Evolutionary conservation across 1,140 invertebrate species (phyloP).

Genomic region (Tetramorium alpestre): DNA sequence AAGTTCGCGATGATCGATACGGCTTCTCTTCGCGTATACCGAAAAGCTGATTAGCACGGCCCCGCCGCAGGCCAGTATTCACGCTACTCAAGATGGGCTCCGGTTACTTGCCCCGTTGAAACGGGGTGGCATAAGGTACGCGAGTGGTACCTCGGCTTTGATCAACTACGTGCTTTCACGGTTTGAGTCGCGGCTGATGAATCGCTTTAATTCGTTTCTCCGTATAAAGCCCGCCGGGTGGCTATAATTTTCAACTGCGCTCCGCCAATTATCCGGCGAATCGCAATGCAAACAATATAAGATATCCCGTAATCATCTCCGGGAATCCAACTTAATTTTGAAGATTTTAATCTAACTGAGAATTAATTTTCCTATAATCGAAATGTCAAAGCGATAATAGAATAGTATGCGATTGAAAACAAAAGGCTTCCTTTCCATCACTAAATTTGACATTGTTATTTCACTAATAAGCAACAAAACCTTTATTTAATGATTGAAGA

Average conservation of each 20-base stretch:
- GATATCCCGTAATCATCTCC: not conserved
- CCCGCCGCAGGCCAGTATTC: conserved; percentile 60
- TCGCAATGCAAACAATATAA: conserved; percentile 39
- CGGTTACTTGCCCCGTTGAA: conserved; percentile 67
- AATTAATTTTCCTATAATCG: conserved; percentile 4
- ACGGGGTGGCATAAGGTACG: conserved; percentile 55
- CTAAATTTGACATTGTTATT: not conserved
- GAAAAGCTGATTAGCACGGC: conserved; percentile 70
- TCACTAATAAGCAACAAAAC: not conserved
- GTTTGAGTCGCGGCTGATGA: conserved; percentile 66
- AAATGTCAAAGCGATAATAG: not conserved
- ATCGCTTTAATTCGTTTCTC: conserved; percentile 68
- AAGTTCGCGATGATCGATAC: conserved; percentile 52
- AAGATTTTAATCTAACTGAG: not conserved
- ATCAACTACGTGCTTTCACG: conserved; percentile 71
- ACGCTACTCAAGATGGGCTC: conserved; percentile 71
- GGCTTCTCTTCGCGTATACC: conserved; percentile 37
- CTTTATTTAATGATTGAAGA: not conserved
- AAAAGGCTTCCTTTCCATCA: not conserved
- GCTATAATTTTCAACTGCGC: conserved; percentile 63
- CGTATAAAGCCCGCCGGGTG: conserved; percentile 50
- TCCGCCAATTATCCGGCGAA: conserved; percentile 61
- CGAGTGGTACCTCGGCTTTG: conserved; percentile 63
- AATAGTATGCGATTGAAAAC: not conserved
- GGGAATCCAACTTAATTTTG: not conserved